Evolutionary conservation across 2,888 invertebrate species (phyloP).

Genomic region (Sycophila texana): DNA sequence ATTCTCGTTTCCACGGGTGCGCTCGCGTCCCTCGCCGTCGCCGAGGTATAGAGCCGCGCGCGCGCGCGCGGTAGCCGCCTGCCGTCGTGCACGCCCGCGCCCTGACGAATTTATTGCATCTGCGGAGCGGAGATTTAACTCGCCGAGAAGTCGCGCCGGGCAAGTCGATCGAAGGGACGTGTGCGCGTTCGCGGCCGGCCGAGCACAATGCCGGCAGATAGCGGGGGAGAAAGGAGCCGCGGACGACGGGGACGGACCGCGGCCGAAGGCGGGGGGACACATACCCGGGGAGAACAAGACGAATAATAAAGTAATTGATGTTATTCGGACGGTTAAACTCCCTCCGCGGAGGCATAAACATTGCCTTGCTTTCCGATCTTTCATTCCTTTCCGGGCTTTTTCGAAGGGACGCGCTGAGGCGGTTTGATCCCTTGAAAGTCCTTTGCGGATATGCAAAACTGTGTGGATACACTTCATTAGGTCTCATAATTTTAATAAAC

Average conservation of each 20-base stretch:
- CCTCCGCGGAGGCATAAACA: conserved; percentile 17
- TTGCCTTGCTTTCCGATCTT: neutral
- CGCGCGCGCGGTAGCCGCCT: conserved; percentile 60
- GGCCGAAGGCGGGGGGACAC: neutral
- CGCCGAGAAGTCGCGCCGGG: conserved; percentile 46
- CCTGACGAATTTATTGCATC: conserved; percentile 73
- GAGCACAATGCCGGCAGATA: too few relatives aligned
- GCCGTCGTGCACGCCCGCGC: conserved; percentile 56
- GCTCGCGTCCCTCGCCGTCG: conserved; percentile 54
- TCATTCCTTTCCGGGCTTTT: neutral
- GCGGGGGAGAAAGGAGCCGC: neutral
- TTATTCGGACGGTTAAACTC: conserved; percentile 27
- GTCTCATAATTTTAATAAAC: too few relatives aligned
- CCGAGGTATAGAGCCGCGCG: conserved; percentile 61
- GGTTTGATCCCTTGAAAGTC: too few relatives aligned
- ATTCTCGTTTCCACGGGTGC: conserved; percentile 66
- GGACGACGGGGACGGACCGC: neutral
- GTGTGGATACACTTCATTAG: too few relatives aligned
- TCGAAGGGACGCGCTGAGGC: neutral
- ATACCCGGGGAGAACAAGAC: conserved; percentile 29
- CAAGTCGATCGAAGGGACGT: conserved; percentile 30
- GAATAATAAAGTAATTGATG: conserved; percentile 56
- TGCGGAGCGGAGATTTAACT: conserved; percentile 62
- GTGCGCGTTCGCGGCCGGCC: conserved; percentile 7
- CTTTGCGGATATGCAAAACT: too few relatives aligned